Evolutionary conservation across 2,888 invertebrate genomes (phyloP).

Genomic region (Ormyrus labotus): DNA sequence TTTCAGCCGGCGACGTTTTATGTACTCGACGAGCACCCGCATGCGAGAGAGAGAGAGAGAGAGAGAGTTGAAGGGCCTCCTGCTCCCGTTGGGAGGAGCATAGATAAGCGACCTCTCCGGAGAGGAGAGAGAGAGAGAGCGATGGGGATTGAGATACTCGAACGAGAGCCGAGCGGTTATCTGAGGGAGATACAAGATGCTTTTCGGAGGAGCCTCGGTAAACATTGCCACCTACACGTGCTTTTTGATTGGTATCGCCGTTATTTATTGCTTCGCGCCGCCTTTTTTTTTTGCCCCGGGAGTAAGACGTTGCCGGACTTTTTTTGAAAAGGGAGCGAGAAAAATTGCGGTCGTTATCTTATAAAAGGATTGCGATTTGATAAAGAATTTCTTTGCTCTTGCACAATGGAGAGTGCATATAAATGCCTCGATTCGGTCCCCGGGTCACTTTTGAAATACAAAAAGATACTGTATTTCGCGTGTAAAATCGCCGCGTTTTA

Average conservation of each 20-base stretch:
- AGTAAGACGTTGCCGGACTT: no score
- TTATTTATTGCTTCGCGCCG: not conserved
- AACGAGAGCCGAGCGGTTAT: not conserved
- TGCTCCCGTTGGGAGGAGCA: not conserved
- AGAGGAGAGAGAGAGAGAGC: not conserved
- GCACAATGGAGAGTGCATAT: no score
- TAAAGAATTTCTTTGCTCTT: no score
- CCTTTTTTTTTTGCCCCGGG: no score
- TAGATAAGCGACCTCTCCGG: not conserved
- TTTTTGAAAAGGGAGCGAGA: no score
- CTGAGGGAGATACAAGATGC: not conserved
- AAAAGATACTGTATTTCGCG: no score
- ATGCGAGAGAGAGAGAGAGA: not conserved
- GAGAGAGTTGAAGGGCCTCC: not conserved
- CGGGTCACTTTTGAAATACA: no score
- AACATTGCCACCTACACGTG: slow-evolving; percentile 15
- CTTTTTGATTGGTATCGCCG: not conserved
- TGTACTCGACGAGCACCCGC: slow-evolving; percentile 14
- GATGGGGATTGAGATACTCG: slow-evolving; percentile 17
- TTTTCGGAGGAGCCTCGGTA: not conserved
- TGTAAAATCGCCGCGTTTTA: no score
- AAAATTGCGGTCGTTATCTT: no score
- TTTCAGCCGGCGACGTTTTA: slow-evolving; percentile 31
- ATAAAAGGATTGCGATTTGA: no score
- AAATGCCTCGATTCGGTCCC: no score